These are phyloP conservation scores for Diadumene lineata DNA, from an alignment of 92 coral and sea anemone genomes.

Conservation along the genomic window DNA sequence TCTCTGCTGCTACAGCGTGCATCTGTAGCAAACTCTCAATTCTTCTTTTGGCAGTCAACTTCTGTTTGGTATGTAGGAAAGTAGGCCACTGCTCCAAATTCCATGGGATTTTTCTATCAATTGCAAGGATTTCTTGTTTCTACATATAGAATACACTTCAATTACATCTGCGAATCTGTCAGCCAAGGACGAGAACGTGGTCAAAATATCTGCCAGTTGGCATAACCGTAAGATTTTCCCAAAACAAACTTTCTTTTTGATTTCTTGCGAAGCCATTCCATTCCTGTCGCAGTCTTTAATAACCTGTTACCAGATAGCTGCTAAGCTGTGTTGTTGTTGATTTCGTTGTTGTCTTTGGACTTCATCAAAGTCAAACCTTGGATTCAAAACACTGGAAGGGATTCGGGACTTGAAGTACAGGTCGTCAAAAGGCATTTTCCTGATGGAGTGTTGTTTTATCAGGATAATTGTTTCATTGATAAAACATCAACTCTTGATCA, in stretches of 20 bases:
- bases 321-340: constrained; percentile 40
- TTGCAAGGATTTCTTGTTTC: too few species aligned
- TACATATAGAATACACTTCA: too few species aligned
- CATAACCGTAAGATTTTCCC: too few species aligned
- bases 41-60: background rate
- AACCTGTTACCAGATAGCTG: constrained; percentile 32
- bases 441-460: constrained; percentile 2
- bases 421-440: constrained; percentile 13
- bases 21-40: background rate
- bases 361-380: constrained; percentile 33
- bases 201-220: too few species aligned
- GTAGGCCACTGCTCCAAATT: background rate
- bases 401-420: constrained; percentile 8
- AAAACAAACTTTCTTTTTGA: too few species aligned
- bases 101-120: too few species aligned
- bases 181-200: too few species aligned
- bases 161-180: too few species aligned
- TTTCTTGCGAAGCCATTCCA: constrained; percentile 21
- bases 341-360: constrained; percentile 22
- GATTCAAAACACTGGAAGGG: constrained; percentile 24
- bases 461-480: background rate
- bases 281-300: constrained; percentile 27
- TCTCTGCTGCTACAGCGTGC: background rate
- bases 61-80: background rate
- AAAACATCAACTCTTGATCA: constrained; percentile 11